Evolutionary conservation across 2,888 invertebrate species (phyloP), one percentile per base, ranked within the genome.

Genomic region (Cheiracanthium punctorium): DNA sequence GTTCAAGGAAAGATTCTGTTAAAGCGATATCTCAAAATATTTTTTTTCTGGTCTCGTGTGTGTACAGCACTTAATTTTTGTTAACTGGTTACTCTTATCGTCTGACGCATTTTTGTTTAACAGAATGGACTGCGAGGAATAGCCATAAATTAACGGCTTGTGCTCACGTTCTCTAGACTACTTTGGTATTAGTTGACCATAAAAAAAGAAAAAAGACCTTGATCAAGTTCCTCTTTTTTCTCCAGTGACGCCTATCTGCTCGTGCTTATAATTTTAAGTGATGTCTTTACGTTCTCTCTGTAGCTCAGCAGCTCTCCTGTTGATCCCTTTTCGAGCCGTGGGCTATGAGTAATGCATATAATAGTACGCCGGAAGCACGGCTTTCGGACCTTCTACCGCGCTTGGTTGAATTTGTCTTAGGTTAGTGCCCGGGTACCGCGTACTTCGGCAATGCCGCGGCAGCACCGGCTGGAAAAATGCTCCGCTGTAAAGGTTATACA

Each of bases 381-480:
- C 58, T 58, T 74, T 58, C 32, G 58, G 74, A 58, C 33, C 32
- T 33, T 74, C 32, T 30, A 74, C 48, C 33, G 30, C 74, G 58
- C 74, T 58, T 74, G 58, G 58, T 28, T 74, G 74, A 58, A 17
- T 74, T 72, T 72, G 20, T 74, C 64, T 74, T 58, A 32, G 58
- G 74, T 74, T 74, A 74, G 48, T 74, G 74, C 29, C 74, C 74
- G 43, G 17, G 43, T 17, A 5, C 14, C 2, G 10, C 2, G 10
- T 17, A 10, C 14, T 48, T 17, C 37, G 10, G 4, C 7, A 10
- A 10, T 37, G 37, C 37, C 10, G 37, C 4, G 37, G 10, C 37
- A 37, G 10, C 7, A 37, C 5, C 17, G 8, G 43, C 43, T 48
- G 43, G 43, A 48, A 48, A 48, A 48, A 17, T 17, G 17, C 43